Conservation (phyloP, 2,113 vertebrate species). For the Lepus timidus region DNA sequence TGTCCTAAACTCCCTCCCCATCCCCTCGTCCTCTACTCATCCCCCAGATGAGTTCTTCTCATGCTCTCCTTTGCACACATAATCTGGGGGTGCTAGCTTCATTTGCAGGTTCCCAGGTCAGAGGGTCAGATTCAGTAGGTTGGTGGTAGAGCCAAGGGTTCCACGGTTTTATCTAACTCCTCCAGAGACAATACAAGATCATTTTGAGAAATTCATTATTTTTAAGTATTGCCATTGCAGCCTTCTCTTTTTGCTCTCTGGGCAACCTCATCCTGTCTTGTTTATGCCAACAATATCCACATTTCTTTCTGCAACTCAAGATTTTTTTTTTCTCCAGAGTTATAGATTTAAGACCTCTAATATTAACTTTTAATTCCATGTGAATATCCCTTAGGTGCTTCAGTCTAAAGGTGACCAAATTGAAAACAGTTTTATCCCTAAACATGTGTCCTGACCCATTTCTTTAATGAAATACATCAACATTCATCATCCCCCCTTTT, state of each 20-base stretch:
- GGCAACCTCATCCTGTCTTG: background rate
- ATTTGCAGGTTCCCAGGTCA: background rate
- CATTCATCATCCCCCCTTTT: background rate
- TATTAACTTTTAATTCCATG: background rate
- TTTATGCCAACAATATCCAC: background rate
- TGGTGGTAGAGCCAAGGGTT: background rate
- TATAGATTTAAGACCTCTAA: background rate
- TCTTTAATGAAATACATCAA: background rate
- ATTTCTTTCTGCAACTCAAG: background rate
- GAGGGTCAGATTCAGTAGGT: background rate
- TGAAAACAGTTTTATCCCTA: background rate
- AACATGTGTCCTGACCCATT: background rate
- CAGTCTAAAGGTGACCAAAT: background rate
- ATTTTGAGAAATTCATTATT: background rate
- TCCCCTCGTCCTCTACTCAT: background rate
- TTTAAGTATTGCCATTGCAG: background rate
- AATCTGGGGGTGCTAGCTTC: background rate
- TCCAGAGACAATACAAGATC: background rate
- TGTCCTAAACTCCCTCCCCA: background rate
- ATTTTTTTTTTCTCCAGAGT: background rate
- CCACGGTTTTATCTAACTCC: background rate
- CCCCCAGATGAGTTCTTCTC: background rate
- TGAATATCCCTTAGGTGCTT: background rate
- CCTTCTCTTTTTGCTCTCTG: background rate
- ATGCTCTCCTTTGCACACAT: slow-evolving; percentile 32